Base-by-base conservation (phyloP, 2,113 vertebrate species). In the Electrona antarctica region DNA sequence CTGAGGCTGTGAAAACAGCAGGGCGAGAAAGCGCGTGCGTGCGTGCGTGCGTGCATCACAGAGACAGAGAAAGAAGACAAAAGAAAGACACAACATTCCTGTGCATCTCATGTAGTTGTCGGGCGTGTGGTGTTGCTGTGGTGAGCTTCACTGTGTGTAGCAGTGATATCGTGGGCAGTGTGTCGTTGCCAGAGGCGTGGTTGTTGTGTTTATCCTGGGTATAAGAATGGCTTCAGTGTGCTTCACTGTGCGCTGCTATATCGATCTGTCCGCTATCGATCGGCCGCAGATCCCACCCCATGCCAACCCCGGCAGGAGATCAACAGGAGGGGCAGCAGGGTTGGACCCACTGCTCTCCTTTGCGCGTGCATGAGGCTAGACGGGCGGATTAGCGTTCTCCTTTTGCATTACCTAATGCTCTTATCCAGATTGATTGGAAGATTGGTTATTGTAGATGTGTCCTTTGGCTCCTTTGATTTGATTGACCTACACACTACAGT, bases 131-230 rank as follows among this genome's bases (percentile, higher is more conserved):
- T 45, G 63, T 48, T 71, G 67, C 45, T 67, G 45, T 67, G 55
- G 64, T 60, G 56, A 49, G 15, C 51, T 41, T 0, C 33, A 41
- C 33, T 41, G 3, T n/a, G 3, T 13, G 13, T 11, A 73, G 78
- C 76, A 67, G 29, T 13, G 21, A 58, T 62, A 73, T 62, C 46
- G 65, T 81, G 65, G 65, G 74, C 64, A 41, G 73, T 3, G 1
- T 6, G 45, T 65, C 58, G 41, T 2, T 54, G 71, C 11, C 63
- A 55, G 71, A 83, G 81, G 87, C 56, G 70, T 69, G 81, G 82
- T 74, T 76, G 77, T 91, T 76, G 77, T 91, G 88, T 90, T 91
- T 86, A 85, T 85, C 88, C 87, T 91, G 74, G 76, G 72, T 78
- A 21, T 21, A 82, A 87, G 86, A 80, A 87, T 71, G 78, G 84